These are phyloP conservation scores for Onychorhynchus coronatus DNA, from an alignment of 2,113 vertebrate genomes.

Conservation along the genomic window DNA sequence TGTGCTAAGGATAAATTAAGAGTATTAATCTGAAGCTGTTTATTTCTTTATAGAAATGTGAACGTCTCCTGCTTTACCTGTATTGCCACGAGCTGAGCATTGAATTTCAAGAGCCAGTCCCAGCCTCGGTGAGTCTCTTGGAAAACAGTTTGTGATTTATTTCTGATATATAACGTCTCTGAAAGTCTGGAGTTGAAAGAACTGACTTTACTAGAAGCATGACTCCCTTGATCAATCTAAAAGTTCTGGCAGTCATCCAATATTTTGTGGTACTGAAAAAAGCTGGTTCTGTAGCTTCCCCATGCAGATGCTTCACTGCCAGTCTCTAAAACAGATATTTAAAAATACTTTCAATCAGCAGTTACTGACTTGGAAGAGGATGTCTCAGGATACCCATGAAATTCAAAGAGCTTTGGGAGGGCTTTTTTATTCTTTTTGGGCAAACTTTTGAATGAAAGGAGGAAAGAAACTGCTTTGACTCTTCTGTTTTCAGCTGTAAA, in stretches of 20 bases:
- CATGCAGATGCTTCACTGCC: not conserved
- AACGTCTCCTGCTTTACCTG: slow-evolving; percentile 93
- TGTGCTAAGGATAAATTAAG: not conserved
- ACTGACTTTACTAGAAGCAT: not conserved
- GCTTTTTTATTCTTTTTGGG: not conserved
- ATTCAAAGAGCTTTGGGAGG: not conserved
- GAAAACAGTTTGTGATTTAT: not conserved
- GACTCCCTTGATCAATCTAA: not conserved
- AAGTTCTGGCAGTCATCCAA: not conserved
- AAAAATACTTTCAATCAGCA: not conserved
- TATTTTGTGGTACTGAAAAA: not conserved
- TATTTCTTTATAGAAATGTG: slow-evolving; percentile 82
- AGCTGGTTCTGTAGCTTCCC: not conserved
- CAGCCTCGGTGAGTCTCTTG: slow-evolving; percentile 86
- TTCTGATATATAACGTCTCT: not conserved
- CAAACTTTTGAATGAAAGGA: not conserved
- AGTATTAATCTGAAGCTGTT: not conserved
- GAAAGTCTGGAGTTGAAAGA: not conserved
- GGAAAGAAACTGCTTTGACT: not conserved
- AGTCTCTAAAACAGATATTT: not conserved
- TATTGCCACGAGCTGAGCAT: slow-evolving; percentile 97
- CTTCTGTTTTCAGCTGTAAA: not conserved
- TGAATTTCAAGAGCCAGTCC: slow-evolving; percentile 94
- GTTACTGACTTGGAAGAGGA: not conserved
- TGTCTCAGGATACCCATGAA: not conserved